Percentiles rank a stretch among this genome's conserved stretches.
phyloP scores from a whole-genome alignment of 2,888 invertebrate genomes.

The Eilema sororculum region DNA sequence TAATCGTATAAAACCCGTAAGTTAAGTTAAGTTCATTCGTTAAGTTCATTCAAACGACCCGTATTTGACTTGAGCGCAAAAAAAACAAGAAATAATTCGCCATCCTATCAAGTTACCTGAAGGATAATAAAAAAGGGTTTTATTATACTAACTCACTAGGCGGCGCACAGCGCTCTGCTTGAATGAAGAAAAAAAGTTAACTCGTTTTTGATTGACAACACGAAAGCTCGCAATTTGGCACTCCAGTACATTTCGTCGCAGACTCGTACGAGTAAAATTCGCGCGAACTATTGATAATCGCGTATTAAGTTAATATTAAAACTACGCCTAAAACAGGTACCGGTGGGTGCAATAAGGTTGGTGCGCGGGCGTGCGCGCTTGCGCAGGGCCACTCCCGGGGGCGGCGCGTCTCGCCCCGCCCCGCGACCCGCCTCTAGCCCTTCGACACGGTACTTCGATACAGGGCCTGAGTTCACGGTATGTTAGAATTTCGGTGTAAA shows the following conservation, averaged over 20 bases:
- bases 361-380: constrained; percentile 67
- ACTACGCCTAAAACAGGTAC: constrained; percentile 2
- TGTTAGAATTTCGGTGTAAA: not conserved
- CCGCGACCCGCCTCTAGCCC: constrained; percentile 57
- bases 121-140: too few relatives aligned
- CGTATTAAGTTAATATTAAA: not conserved
- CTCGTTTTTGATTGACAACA: too few relatives aligned
- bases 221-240: not conserved
- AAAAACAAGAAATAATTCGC: too few relatives aligned
- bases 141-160: too few relatives aligned
- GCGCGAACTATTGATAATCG: not conserved
- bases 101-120: too few relatives aligned
- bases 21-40: too few relatives aligned
- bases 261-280: not conserved
- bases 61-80: too few relatives aligned
- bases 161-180: too few relatives aligned
- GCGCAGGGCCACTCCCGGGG: constrained; percentile 68
- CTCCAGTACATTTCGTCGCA: not conserved
- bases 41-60: too few relatives aligned
- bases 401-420: constrained; percentile 63
- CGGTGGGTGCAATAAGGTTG: constrained; percentile 19
- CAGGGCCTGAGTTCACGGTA: constrained; percentile 11
- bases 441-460: constrained; percentile 42
- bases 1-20: too few relatives aligned
- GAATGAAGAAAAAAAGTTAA: too few relatives aligned